These are phyloP conservation scores for Halisarca cf. caerulea DNA, from an alignment of 37 sponge, comb jelly and placozoan species.

Conservation along the genomic window DNA sequence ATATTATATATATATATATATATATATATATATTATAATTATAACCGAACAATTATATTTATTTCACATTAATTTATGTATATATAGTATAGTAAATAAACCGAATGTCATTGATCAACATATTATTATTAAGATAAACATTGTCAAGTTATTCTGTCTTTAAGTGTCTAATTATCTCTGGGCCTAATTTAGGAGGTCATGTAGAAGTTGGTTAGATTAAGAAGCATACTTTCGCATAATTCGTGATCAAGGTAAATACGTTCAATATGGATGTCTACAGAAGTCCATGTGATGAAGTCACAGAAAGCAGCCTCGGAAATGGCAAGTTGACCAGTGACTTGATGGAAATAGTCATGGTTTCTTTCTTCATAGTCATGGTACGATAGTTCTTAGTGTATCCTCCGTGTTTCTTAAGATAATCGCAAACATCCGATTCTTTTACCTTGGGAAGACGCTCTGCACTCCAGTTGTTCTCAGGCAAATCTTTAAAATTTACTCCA, in stretches of 20 bases:
- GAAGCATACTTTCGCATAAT: background rate
- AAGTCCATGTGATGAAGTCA: slow-evolving; percentile 14
- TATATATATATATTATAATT: no score
- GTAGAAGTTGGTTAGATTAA: background rate
- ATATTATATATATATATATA: no score
- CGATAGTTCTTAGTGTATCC: slow-evolving; percentile 36
- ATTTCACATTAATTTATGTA: no score
- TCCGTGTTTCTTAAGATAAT: background rate
- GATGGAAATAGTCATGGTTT: slow-evolving; percentile 5
- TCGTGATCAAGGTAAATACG: background rate
- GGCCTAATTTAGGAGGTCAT: background rate
- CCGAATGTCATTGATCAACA: no score
- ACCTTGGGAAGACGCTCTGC: slow-evolving; percentile 8
- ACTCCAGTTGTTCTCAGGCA: slow-evolving; percentile 1
- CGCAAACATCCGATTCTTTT: background rate
- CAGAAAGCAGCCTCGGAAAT: slow-evolving; percentile 2
- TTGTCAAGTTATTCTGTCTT: background rate
- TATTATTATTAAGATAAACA: no score
- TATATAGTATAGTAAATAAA: no score
- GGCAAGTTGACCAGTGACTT: slow-evolving; percentile 17
- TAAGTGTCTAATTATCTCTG: background rate
- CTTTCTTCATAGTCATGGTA: no score
- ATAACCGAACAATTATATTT: no score
- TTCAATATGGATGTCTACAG: background rate
- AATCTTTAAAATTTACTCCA: background rate